Evolutionary conservation across 1,140 invertebrate genomes (phyloP).

Genomic region (Panagrolaimus sp.): DNA sequence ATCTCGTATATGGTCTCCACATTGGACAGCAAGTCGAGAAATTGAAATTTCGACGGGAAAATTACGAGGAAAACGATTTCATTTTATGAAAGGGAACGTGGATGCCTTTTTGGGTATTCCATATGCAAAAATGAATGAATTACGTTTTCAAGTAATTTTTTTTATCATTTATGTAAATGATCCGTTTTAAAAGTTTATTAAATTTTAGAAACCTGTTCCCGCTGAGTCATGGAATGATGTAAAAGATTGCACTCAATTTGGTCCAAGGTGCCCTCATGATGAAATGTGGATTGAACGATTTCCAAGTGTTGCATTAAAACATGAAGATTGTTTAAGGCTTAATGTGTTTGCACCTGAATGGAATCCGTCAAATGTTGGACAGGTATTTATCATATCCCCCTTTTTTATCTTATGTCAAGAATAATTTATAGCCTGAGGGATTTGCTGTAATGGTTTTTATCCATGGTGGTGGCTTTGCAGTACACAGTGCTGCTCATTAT

Average conservation of each 20-base stretch:
- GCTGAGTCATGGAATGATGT: background rate
- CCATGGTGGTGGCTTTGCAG: conserved; percentile 33
- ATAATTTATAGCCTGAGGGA: conserved; percentile 24
- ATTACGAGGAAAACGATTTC: background rate
- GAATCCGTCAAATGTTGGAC: background rate
- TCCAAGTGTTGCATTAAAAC: conserved; percentile 12
- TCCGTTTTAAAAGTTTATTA: background rate
- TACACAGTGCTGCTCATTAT: conserved; percentile 38
- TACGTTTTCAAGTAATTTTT: conserved; percentile 7
- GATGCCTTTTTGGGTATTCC: conserved; percentile 6
- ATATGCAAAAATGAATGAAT: background rate
- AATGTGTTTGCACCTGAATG: conserved; percentile 31
- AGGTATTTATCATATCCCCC: conserved; percentile 8
- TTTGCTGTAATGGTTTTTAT: conserved; percentile 39
- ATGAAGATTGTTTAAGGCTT: conserved; percentile 30
- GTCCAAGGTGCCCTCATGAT: conserved; percentile 20
- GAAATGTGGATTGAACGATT: background rate
- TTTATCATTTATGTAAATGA: background rate
- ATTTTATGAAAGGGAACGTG: background rate
- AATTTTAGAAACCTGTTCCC: conserved; percentile 12
- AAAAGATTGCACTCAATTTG: conserved; percentile 31
- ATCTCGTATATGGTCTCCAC: background rate
- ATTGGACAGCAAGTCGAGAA: background rate
- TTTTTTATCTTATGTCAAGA: background rate
- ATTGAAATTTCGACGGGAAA: background rate